Conservation (phyloP, 2,888 invertebrate genomes). For the Drosophila lutescens region DNA sequence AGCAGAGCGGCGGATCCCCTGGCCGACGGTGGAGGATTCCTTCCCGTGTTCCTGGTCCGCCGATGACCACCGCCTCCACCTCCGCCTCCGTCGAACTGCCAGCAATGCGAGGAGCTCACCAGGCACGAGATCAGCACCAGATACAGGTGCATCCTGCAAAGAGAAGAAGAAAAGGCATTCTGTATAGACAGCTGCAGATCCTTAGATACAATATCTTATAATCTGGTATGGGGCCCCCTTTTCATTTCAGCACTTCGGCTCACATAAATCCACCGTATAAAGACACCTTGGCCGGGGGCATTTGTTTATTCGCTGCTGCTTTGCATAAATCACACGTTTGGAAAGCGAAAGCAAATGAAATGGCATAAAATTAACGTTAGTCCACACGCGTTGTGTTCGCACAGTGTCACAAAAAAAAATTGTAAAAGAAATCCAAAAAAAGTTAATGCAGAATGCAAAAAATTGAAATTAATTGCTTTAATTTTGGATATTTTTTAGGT, state of each 20-base stretch:
- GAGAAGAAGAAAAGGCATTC: conserved; percentile 1
- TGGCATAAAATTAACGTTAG: conserved; percentile 76
- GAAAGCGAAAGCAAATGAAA: conserved; percentile 60
- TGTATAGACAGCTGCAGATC: not conserved
- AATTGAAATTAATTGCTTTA: not conserved
- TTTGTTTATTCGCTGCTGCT: conserved; percentile 74
- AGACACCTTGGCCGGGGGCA: conserved; percentile 67
- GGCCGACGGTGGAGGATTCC: conserved; percentile 52
- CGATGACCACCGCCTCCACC: conserved; percentile 61
- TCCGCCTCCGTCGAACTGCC: conserved; percentile 84
- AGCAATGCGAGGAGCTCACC: conserved; percentile 81
- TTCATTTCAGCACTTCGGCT: conserved; percentile 16
- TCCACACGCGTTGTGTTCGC: conserved; percentile 45
- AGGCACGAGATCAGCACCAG: conserved; percentile 83
- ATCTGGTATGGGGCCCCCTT: conserved; percentile 16
- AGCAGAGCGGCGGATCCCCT: conserved; percentile 79
- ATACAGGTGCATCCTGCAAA: conserved; percentile 69
- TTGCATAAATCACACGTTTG: conserved; percentile 77
- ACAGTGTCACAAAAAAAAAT: conserved; percentile 41
- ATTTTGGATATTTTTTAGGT: not conserved
- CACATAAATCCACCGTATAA: conserved; percentile 32
- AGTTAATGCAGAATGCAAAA: not conserved
- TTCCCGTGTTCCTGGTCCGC: conserved; percentile 55
- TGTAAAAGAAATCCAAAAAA: not conserved
- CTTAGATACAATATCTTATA: conserved; percentile 30